phyloP scores from a whole-genome alignment of 2,888 invertebrate species.

The Melitaea athalia region DNA sequence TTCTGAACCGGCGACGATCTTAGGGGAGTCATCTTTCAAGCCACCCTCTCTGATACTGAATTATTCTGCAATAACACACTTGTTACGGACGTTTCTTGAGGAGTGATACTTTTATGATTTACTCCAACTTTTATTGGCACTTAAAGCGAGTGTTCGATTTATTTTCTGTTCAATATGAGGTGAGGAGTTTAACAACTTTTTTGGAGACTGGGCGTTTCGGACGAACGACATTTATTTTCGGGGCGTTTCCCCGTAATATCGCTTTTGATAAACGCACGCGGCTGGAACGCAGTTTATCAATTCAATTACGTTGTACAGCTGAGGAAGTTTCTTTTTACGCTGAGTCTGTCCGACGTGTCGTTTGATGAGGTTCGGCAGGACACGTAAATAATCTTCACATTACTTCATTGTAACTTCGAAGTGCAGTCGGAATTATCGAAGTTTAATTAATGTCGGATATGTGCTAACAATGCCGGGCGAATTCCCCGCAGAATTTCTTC shows the following conservation, averaged over 20 bases:
- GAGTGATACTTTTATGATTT: slow-evolving; percentile 83
- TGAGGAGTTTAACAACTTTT: slow-evolving; percentile 77
- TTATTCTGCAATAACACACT: slow-evolving; percentile 82
- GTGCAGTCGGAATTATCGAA: not conserved
- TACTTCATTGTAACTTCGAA: not conserved
- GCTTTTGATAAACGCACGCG: slow-evolving; percentile 12
- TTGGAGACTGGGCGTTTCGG: slow-evolving; percentile 68
- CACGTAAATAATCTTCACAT: not conserved
- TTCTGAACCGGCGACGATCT: slow-evolving; percentile 68
- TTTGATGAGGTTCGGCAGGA: not conserved
- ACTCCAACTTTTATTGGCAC: slow-evolving; percentile 82
- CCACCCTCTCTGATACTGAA: slow-evolving; percentile 77
- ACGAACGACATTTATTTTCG: slow-evolving; percentile 67
- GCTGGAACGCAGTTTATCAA: slow-evolving; percentile 7
- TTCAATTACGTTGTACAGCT: slow-evolving; percentile 1
- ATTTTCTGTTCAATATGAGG: slow-evolving; percentile 80
- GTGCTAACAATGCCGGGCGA: not conserved
- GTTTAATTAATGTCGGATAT: not conserved
- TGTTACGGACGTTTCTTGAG: slow-evolving; percentile 80
- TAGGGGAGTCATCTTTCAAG: slow-evolving; percentile 78
- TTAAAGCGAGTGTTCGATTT: slow-evolving; percentile 82
- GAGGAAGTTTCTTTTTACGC: not conserved
- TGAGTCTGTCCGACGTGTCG: not conserved
- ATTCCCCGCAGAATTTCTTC: slow-evolving; percentile 5
- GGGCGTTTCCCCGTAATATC: slow-evolving; percentile 35